Base-by-base conservation (phyloP, 2,113 vertebrate species). In the Camelus bactrianus region DNA sequence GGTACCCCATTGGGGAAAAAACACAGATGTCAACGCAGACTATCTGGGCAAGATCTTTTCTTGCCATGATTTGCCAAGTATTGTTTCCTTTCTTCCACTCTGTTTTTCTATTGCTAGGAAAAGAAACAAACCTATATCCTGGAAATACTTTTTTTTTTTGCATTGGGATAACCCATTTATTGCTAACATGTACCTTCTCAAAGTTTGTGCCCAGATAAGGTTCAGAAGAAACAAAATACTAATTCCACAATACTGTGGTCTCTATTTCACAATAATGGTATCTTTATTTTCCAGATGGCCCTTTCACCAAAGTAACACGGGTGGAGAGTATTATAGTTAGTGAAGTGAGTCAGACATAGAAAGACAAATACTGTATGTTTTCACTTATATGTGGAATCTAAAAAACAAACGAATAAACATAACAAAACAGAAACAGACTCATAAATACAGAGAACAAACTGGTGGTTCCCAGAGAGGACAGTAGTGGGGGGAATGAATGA, bases 401-500 rank as follows among this genome's bases (percentile, higher is more conserved):
- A 26, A 56, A 56, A 79, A n/a, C 48, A 52, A n/a, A 35, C 22
- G 50, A 54, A 35, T 6, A 54, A 24, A 24, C 1, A n/a, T 6
- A 54, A 30, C 15, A 32, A 35, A 79, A 56, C 19, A 56, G 52
- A 79, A 35, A 79, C 50, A 56, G 22, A 79, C 30, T 52, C 75
- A 22, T 4, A 54, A 32, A 54, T 15, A 79, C 30, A 35, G 32
- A 79, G 50, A 79, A 56, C 19, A 56, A 77, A n/a, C 75, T 52
- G 75, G 30, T n/a, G 75, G 75, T n/a, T 52, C n/a, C 15, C 58
- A 60, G 58, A 60, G 58, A 60, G 24, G 8, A 17, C 4, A 15
- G 2, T 3, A 6, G 13, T 16, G 28, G 0, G 2, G 2, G 16
- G 0, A 13, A 13, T 52, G 30, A 52, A 17, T 77, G 11, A 77